Percentiles rank a stretch among this genome's conserved stretches.
These are phyloP conservation scores for Blomia tropicalis DNA, from an alignment of 2,888 invertebrate genomes.

Conservation along the genomic window DNA sequence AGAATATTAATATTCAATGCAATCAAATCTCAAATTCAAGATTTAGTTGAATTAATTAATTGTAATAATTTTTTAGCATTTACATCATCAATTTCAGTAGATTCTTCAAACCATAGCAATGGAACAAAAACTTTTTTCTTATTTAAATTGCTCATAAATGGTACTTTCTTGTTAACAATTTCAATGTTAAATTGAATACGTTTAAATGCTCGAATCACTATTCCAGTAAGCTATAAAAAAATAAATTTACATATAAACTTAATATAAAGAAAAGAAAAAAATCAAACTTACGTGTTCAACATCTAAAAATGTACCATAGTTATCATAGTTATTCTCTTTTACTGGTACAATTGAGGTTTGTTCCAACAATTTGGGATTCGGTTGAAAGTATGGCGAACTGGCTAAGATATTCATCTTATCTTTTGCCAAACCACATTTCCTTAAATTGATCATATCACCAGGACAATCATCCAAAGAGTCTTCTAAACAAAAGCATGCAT, in stretches of 20 bases:
- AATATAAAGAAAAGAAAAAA: too few species aligned
- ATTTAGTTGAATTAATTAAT: neutral
- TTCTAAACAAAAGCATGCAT: neutral
- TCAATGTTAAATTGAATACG: neutral
- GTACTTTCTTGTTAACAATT: neutral
- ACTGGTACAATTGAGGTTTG: neutral
- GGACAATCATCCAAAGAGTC: neutral
- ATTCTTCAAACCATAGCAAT: neutral
- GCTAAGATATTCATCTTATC: neutral
- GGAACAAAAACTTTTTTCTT: neutral
- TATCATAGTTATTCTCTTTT: neutral
- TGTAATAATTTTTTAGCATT: neutral
- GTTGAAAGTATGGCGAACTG: conserved; percentile 1
- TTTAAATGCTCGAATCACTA: neutral
- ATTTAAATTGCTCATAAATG: neutral
- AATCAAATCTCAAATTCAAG: too few species aligned
- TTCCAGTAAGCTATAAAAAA: too few species aligned
- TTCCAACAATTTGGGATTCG: neutral
- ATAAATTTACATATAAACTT: too few species aligned
- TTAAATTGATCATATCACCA: neutral
- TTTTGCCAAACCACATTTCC: neutral
- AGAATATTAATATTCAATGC: too few species aligned
- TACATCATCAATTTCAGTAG: neutral
- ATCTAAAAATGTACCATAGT: neutral
- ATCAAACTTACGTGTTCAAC: neutral